These are phyloP conservation scores for Eciton burchellii DNA, from an alignment of 1,140 invertebrate species.

Conservation along the genomic window DNA sequence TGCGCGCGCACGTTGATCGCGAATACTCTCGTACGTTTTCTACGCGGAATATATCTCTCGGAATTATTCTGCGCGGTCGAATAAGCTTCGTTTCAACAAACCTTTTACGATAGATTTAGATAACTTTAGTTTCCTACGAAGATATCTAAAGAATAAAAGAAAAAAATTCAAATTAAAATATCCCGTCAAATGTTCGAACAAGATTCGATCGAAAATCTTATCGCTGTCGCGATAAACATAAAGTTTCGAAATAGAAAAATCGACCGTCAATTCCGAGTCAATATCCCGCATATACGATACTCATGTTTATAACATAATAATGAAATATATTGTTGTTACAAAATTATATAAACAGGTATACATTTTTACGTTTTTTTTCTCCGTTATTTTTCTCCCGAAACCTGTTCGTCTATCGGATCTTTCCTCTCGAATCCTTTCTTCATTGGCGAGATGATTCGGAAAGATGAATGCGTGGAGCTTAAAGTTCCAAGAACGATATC, in stretches of 20 bases:
- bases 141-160: too few relatives aligned
- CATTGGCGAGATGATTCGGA: too few relatives aligned
- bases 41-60: constrained; percentile 25
- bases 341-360: constrained; percentile 1
- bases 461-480: too few relatives aligned
- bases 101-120: neutral
- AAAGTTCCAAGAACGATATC: neutral
- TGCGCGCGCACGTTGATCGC: constrained; percentile 50
- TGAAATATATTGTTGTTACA: constrained; percentile 69
- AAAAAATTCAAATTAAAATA: too few relatives aligned
- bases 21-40: constrained; percentile 43
- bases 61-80: neutral
- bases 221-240: too few relatives aligned
- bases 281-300: constrained; percentile 57
- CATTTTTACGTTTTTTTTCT: neutral
- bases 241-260: neutral
- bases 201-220: too few relatives aligned
- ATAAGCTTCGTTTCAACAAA: neutral
- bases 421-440: too few relatives aligned
- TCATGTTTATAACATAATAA: constrained; percentile 58
- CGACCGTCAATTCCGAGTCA: neutral
- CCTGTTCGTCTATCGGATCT: too few relatives aligned
- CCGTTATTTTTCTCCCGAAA: neutral
- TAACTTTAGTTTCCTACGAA: neutral
- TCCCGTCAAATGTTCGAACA: too few relatives aligned